Conservation (phyloP, 2,888 invertebrate species). For the Philhelius pedissequus region DNA sequence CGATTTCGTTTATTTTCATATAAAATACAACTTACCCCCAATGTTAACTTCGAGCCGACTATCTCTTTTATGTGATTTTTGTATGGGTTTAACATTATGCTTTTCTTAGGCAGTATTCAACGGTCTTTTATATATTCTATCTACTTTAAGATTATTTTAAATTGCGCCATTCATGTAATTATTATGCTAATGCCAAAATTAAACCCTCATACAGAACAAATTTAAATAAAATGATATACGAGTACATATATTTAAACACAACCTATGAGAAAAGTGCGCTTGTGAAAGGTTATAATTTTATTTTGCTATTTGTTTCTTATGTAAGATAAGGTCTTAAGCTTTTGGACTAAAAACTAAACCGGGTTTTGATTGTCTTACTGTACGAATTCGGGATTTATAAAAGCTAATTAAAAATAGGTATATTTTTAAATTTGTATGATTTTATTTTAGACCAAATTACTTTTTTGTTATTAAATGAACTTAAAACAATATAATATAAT, state of each 20-base stretch:
- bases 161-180: conserved; percentile 23
- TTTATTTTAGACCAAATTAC: neutral
- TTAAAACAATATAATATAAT: neutral
- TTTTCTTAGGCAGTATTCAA: conserved; percentile 50
- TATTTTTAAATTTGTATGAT: neutral
- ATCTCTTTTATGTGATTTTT: neutral
- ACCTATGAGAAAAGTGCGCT: conserved; percentile 78
- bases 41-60: conserved; percentile 79
- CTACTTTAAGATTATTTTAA: conserved; percentile 36
- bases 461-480: neutral
- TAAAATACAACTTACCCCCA: conserved; percentile 70
- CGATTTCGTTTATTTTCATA: conserved; percentile 18
- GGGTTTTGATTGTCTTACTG: conserved; percentile 57
- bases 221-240: conserved; percentile 70
- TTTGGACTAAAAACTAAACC: conserved; percentile 23
- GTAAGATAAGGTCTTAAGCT: conserved; percentile 49
- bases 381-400: conserved; percentile 29
- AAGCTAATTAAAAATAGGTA: neutral
- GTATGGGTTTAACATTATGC: conserved; percentile 13
- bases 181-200: neutral
- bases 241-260: conserved; percentile 78
- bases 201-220: neutral
- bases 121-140: conserved; percentile 43
- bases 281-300: conserved; percentile 68
- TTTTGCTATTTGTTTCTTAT: conserved; percentile 45